Percentiles rank a stretch among this genome's conserved stretches.
These are phyloP conservation scores for Alcis repandata DNA, from an alignment of 2,888 invertebrate genomes.

Conservation along the genomic window DNA sequence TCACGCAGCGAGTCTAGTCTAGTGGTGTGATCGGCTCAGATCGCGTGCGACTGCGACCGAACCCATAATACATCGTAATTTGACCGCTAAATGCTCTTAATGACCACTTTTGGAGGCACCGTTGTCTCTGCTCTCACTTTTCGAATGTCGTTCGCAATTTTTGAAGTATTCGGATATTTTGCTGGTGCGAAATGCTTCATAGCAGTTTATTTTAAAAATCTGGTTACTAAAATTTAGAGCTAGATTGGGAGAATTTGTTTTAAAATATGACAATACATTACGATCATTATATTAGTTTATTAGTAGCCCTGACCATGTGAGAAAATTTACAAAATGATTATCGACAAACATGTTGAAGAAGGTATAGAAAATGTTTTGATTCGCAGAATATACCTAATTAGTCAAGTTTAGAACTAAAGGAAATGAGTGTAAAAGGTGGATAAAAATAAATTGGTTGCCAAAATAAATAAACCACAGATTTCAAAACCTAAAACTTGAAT, in stretches of 20 bases:
- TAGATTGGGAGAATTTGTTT: neutral
- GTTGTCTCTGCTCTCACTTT: slow-evolving; percentile 48
- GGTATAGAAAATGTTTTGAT: no score
- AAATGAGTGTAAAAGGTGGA: no score
- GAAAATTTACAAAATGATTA: no score
- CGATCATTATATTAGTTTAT: no score
- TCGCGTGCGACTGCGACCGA: slow-evolving; percentile 60
- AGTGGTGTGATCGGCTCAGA: slow-evolving; percentile 48
- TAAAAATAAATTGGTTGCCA: no score
- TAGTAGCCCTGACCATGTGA: no score
- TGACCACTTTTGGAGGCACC: slow-evolving; percentile 55
- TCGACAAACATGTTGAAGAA: no score
- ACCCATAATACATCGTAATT: slow-evolving; percentile 54
- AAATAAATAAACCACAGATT: no score
- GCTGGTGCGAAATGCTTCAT: neutral
- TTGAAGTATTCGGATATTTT: neutral
- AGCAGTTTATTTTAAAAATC: no score
- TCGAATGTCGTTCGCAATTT: slow-evolving; percentile 34
- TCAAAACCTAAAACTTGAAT: no score
- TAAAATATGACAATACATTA: neutral
- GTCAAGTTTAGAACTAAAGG: no score
- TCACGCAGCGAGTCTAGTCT: slow-evolving; percentile 36
- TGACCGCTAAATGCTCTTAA: slow-evolving; percentile 61
- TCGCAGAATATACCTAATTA: no score
- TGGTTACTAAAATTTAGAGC: neutral